These are phyloP conservation scores for Habroteleia sp. DNA, from an alignment of 2,888 invertebrate genomes.

Conservation along the genomic window DNA sequence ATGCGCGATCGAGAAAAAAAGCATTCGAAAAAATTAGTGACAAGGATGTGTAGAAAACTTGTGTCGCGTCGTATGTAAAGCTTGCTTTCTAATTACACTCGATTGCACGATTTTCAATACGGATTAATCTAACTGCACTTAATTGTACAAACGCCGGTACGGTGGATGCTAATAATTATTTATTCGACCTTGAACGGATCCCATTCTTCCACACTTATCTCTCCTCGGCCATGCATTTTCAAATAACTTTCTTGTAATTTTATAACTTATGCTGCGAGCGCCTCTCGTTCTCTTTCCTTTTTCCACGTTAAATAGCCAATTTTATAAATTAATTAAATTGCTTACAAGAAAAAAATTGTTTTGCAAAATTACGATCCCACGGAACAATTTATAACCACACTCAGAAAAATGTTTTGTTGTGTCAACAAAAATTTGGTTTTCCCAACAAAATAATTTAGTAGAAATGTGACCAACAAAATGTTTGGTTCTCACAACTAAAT, in stretches of 20 bases:
- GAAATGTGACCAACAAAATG: no score
- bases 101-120: constrained; percentile 64
- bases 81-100: constrained; percentile 65
- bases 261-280: constrained; percentile 35
- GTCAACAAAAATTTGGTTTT: no score
- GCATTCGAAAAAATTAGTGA: constrained; percentile 33
- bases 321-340: constrained; percentile 50
- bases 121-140: constrained; percentile 65
- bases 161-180: constrained; percentile 63
- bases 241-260: constrained; percentile 61
- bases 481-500: no score
- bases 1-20: constrained; percentile 42
- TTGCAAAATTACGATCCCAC: background rate
- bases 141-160: constrained; percentile 60
- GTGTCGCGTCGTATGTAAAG: constrained; percentile 55
- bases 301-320: constrained; percentile 42
- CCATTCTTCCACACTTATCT: constrained; percentile 61
- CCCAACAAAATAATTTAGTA: no score
- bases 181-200: constrained; percentile 61
- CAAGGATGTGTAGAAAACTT: constrained; percentile 55
- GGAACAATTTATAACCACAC: no score
- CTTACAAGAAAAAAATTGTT: constrained; percentile 21
- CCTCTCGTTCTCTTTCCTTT: constrained; percentile 16
- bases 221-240: constrained; percentile 44
- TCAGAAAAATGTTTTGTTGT: no score